A percentile compares a stretch with the other conserved stretches of the same genome.
Conservation (phyloP, 2,113 vertebrate genomes). For the Elachura formosa region DNA sequence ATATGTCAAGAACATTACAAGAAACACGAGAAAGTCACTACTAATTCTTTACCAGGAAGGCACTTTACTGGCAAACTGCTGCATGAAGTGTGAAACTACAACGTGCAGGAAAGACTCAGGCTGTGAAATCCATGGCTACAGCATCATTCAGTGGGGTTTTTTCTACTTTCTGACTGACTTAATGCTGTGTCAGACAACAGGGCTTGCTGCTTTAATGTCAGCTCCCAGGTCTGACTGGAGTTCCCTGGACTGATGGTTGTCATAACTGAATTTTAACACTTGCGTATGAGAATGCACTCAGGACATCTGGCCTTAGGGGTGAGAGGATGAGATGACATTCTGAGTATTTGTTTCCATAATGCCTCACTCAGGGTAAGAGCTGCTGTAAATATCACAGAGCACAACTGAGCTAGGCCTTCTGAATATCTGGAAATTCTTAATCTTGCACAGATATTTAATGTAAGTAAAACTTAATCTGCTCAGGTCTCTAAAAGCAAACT, state of each 20-base stretch:
- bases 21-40: neutral
- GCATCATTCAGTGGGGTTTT: neutral
- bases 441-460: neutral
- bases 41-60: neutral
- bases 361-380: neutral
- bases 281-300: neutral
- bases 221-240: neutral
- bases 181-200: neutral
- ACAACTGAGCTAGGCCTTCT: neutral
- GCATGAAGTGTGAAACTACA: neutral
- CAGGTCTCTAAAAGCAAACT: neutral
- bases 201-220: neutral
- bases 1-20: neutral
- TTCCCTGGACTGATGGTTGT: neutral
- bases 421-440: neutral
- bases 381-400: neutral
- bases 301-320: neutral
- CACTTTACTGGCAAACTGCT: neutral
- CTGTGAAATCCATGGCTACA: neutral
- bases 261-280: neutral
- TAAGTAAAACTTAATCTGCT: neutral
- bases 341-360: neutral
- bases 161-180: constrained; percentile 2
- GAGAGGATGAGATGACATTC: neutral
- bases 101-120: neutral